Conservation (phyloP, 1,140 invertebrate species). For the Dendroctonus valens region DNA sequence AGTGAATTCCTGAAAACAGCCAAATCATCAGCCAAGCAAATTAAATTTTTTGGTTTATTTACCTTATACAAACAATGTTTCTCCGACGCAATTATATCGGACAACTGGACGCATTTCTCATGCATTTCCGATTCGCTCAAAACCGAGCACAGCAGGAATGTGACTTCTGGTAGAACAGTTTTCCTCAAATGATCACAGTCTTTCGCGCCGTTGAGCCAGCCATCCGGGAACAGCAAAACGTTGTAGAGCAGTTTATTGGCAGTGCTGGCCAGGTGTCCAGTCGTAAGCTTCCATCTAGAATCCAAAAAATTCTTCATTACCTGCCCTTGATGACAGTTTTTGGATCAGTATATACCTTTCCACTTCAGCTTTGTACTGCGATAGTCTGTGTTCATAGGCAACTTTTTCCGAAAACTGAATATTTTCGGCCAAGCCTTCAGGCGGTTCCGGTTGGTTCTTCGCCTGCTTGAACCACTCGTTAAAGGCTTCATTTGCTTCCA, state of each 20-base stretch:
- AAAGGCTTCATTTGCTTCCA: slow-evolving; percentile 83
- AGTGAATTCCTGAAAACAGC: slow-evolving; percentile 65
- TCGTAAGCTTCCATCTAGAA: slow-evolving; percentile 65
- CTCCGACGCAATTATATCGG: slow-evolving; percentile 77
- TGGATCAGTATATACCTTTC: slow-evolving; percentile 52
- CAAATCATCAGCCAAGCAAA: slow-evolving; percentile 18
- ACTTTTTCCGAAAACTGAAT: slow-evolving; percentile 85
- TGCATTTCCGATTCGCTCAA: slow-evolving; percentile 73
- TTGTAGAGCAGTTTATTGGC: slow-evolving; percentile 82
- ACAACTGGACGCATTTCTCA: slow-evolving; percentile 74
- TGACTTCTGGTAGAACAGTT: slow-evolving; percentile 81
- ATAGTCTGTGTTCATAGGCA: slow-evolving; percentile 77
- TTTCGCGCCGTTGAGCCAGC: slow-evolving; percentile 79
- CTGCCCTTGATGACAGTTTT: background rate
- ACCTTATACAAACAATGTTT: slow-evolving; percentile 75
- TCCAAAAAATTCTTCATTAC: background rate
- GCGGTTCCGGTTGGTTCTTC: slow-evolving; percentile 71
- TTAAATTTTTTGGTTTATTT: slow-evolving; percentile 17
- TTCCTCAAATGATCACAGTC: slow-evolving; percentile 62
- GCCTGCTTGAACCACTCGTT: slow-evolving; percentile 84
- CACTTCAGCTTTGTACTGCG: slow-evolving; percentile 73
- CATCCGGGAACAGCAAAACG: slow-evolving; percentile 83
- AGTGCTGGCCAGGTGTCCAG: slow-evolving; percentile 49
- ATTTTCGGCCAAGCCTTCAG: slow-evolving; percentile 57
- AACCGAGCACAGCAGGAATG: slow-evolving; percentile 75